Base-by-base conservation (phyloP, 92 coral and sea anemone species). In the Phenganax subtilis region DNA sequence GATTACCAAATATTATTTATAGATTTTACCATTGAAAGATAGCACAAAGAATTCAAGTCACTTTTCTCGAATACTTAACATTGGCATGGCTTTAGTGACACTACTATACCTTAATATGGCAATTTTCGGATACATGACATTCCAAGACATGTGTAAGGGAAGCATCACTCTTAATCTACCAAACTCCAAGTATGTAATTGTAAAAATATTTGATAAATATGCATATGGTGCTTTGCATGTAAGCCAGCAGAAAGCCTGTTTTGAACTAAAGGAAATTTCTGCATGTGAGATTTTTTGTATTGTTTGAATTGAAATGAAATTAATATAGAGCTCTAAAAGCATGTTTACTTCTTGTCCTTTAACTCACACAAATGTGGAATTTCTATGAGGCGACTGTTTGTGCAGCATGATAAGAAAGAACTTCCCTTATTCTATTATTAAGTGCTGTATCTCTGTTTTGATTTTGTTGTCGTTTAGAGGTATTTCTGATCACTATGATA, bases 81-180 rank as follows among this genome's bases (percentile, higher is more conserved):
- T 79, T 63, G 65, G 83, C 17, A 61, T 79, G 83, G 83, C 74
- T 59, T 20, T 79, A 47, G 83, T 79, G 28, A 63, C 69, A 29
- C 0, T 54, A 20, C 83, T 79, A 28, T 79, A 79, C 69, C 53
- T 79, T 51, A 79, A 54, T 64, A 79, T 79, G 73, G 83, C 83
- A 51, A 79, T 79, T 44, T 79, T 79, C 52, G 83, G 83, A 79
- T 79, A 79, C 69, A 79, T 79, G 83, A 79, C 83, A 66, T 79
- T 79, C 69, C 83, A 79, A 55, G 83, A 79, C 52, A 37, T 47
- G 69, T 79, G 83, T 52, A 64, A 27, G 28, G 83, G 83, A 37
- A 79, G 83, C 74, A 74, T 79, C 31, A 79, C 83, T 0, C 56
- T 79, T 14, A 79, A 79, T 69, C 51, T 79, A 27, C 83, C 83